A percentile compares a stretch with the other conserved stretches of the same genome.
Evolutionary conservation across 2,797 vertebrate species (phyloP).

Genomic region (Semaprochilodus insignis): DNA sequence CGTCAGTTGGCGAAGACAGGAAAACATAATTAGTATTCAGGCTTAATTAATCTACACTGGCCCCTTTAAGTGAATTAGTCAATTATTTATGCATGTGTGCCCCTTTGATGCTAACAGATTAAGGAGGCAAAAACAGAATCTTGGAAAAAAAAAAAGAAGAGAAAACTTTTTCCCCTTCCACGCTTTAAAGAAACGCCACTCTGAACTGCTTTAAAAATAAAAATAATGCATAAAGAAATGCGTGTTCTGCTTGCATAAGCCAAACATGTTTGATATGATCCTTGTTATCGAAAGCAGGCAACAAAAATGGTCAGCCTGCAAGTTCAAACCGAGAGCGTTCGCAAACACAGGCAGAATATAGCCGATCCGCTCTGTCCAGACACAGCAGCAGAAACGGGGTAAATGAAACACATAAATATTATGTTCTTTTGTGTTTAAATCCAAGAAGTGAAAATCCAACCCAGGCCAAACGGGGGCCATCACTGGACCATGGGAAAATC

Average conservation of each 20-base stretch:
- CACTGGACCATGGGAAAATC: slow-evolving; percentile 91
- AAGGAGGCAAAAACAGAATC: slow-evolving; percentile 77
- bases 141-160: slow-evolving; percentile 53
- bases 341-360: background rate
- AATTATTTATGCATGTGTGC: slow-evolving; percentile 87
- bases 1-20: slow-evolving; percentile 79
- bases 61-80: slow-evolving; percentile 85
- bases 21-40: slow-evolving; percentile 87
- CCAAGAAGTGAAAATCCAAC: slow-evolving; percentile 86
- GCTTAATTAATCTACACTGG: slow-evolving; percentile 85
- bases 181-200: slow-evolving; percentile 80
- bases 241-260: background rate
- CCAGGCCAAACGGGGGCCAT: slow-evolving; percentile 87
- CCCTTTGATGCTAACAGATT: slow-evolving; percentile 86
- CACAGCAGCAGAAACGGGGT: background rate
- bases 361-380: background rate
- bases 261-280: slow-evolving; percentile 23
- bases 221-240: slow-evolving; percentile 58
- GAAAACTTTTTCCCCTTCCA: slow-evolving; percentile 50
- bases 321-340: background rate
- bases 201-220: slow-evolving; percentile 63
- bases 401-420: slow-evolving; percentile 80
- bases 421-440: slow-evolving; percentile 86
- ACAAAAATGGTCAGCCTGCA: background rate
- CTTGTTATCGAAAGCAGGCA: background rate